A percentile compares a stretch with the other conserved stretches of the same genome.
Evolutionary conservation across 2,888 invertebrate species (phyloP).

Genomic region (Scaptomyza tumidula): DNA sequence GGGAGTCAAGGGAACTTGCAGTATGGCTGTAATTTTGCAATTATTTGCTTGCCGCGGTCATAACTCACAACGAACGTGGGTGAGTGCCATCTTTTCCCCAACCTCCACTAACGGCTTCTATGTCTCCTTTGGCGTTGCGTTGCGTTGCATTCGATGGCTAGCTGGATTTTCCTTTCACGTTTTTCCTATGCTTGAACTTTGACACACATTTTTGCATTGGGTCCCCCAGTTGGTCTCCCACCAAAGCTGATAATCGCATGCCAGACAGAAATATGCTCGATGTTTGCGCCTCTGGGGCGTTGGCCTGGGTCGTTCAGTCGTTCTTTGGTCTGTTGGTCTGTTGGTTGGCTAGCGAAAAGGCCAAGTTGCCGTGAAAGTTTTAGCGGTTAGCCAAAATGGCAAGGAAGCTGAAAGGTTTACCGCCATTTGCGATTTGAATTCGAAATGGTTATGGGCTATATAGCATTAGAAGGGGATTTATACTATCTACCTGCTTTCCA

Average conservation of each 20-base stretch:
- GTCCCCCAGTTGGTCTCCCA: constrained; percentile 24
- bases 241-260: constrained; percentile 71
- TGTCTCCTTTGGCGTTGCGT: neutral
- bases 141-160: constrained; percentile 5
- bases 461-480: neutral
- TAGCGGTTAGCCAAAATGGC: constrained; percentile 39
- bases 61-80: constrained; percentile 68
- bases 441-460: constrained; percentile 5
- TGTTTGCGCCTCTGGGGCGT: constrained; percentile 73
- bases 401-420: constrained; percentile 55
- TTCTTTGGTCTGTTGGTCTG: neutral
- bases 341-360: constrained; percentile 12
- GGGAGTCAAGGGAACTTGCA: constrained; percentile 20
- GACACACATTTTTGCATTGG: constrained; percentile 72
- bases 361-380: constrained; percentile 67
- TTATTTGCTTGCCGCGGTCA: constrained; percentile 76
- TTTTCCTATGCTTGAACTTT: constrained; percentile 71
- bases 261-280: constrained; percentile 68
- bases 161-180: constrained; percentile 67
- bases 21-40: constrained; percentile 71
- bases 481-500: constrained; percentile 24
- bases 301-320: constrained; percentile 17
- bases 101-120: neutral
- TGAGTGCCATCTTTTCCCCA: constrained; percentile 41
- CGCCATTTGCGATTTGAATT: constrained; percentile 35